Evolutionary conservation across 2,888 invertebrate genomes (phyloP).

Genomic region (Blastobasis lacticolella): DNA sequence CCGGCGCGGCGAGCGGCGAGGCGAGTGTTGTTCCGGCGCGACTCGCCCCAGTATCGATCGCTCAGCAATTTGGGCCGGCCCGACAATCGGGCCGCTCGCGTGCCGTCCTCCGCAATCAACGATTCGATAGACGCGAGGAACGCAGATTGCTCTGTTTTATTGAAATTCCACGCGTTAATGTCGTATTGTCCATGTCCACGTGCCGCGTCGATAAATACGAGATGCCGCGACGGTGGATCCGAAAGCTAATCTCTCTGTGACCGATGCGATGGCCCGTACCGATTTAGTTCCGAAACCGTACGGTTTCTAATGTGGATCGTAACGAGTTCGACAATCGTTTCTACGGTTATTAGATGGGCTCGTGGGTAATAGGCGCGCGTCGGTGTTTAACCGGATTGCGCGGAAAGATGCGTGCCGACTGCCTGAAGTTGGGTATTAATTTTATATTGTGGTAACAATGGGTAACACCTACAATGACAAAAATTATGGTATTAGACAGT

Average conservation of each 20-base stretch:
- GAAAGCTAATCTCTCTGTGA: slow-evolving; percentile 4
- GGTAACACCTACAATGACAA: too few relatives aligned
- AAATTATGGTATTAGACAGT: too few relatives aligned
- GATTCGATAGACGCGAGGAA: slow-evolving; percentile 43
- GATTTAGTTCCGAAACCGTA: not conserved
- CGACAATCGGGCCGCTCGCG: slow-evolving; percentile 45
- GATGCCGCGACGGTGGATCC: slow-evolving; percentile 6
- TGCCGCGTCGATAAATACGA: slow-evolving; percentile 6
- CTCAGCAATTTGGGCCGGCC: slow-evolving; percentile 19
- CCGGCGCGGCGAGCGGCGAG: slow-evolving; percentile 17
- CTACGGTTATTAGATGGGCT: too few relatives aligned
- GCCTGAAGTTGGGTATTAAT: too few relatives aligned
- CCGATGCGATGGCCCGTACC: not conserved
- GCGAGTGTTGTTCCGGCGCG: slow-evolving; percentile 46
- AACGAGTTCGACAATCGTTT: not conserved
- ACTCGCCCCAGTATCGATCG: slow-evolving; percentile 25
- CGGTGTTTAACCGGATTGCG: too few relatives aligned
- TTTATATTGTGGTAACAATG: too few relatives aligned
- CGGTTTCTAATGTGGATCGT: too few relatives aligned
- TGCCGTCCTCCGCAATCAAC: slow-evolving; percentile 52
- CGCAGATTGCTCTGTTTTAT: slow-evolving; percentile 22
- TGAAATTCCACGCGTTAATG: slow-evolving; percentile 34
- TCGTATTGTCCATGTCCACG: slow-evolving; percentile 5
- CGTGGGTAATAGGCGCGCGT: too few relatives aligned
- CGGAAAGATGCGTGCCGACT: too few relatives aligned